Conservation (phyloP, 2,888 invertebrate genomes). For the Argyra leucocephala region DNA sequence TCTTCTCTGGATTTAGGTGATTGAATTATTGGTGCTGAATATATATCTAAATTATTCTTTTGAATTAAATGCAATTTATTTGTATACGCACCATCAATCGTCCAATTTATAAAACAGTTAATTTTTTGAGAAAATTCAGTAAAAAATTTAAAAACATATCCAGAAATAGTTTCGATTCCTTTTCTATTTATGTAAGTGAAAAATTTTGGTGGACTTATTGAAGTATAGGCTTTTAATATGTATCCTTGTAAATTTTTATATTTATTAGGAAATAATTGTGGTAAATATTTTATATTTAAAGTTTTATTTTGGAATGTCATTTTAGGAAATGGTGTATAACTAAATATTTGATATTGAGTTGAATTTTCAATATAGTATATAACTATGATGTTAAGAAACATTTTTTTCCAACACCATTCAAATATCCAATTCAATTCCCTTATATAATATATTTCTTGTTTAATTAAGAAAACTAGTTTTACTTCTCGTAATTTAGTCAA, state of each 20-base stretch:
- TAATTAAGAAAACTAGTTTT: not conserved
- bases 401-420: not conserved
- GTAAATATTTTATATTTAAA: not conserved
- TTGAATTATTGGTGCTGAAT: not conserved
- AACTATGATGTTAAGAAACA: not conserved
- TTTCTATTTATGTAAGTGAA: not conserved
- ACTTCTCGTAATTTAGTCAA: not conserved
- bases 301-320: not conserved
- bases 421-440: not conserved
- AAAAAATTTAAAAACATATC: not conserved
- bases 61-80: not conserved
- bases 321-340: not conserved
- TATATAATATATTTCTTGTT: not conserved
- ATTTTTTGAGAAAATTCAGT: not conserved
- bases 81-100: not conserved
- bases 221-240: not conserved
- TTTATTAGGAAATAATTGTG: not conserved
- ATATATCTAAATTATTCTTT: not conserved
- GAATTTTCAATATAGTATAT: not conserved
- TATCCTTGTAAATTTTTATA: not conserved
- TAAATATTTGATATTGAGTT: not conserved
- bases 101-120: not conserved
- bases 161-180: not conserved
- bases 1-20: not conserved
- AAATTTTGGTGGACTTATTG: not conserved